Conservation (phyloP, 2,113 vertebrate species). For the Phasianus colchicus region DNA sequence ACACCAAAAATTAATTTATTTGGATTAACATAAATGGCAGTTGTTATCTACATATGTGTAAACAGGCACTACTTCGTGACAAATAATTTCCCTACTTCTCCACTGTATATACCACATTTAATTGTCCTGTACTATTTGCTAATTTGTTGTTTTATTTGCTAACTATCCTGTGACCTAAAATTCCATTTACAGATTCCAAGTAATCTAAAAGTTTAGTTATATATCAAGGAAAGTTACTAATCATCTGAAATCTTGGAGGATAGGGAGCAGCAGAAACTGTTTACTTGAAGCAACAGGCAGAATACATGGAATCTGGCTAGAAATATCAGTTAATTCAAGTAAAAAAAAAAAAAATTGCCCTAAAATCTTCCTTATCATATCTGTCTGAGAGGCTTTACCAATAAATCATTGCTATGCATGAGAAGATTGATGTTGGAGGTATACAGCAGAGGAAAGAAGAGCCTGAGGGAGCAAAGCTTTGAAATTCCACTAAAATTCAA, state of each 20-base stretch:
- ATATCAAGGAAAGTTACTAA: neutral
- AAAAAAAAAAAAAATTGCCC: neutral
- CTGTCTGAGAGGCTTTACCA: neutral
- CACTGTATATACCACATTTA: neutral
- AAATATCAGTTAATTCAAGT: neutral
- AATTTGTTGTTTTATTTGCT: neutral
- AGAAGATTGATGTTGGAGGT: neutral
- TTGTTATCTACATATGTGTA: neutral
- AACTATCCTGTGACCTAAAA: neutral
- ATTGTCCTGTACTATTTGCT: neutral
- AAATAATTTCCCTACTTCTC: neutral
- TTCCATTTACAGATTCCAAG: neutral
- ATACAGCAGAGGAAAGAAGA: neutral
- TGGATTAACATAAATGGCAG: neutral
- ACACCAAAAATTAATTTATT: neutral
- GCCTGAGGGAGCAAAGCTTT: neutral
- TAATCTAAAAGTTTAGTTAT: neutral
- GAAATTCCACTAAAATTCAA: conserved; percentile 19
- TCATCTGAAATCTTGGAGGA: neutral
- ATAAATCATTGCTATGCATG: neutral
- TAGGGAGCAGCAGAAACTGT: neutral
- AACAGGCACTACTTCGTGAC: neutral
- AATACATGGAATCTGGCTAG: neutral
- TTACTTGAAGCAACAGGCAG: neutral
- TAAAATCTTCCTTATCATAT: neutral